Evolutionary conservation across 2,797 vertebrate genomes (phyloP).

Genomic region (Lepilemur ruficaudatus): DNA sequence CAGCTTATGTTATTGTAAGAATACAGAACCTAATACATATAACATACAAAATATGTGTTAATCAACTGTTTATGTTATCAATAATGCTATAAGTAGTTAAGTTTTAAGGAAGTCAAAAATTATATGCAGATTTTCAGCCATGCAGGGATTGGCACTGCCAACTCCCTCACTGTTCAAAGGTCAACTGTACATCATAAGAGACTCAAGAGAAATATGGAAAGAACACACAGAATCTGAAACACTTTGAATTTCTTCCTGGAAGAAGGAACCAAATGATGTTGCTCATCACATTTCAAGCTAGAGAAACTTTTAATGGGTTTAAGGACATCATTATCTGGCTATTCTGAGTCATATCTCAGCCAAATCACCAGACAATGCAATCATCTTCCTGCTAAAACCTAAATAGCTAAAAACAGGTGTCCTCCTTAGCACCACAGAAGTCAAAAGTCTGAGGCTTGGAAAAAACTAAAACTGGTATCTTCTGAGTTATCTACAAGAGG

Average conservation of each 20-base stretch:
- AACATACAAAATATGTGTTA: neutral
- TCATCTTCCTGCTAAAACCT: neutral
- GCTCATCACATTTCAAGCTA: neutral
- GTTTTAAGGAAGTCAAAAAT: neutral
- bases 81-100: neutral
- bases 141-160: neutral
- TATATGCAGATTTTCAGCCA: neutral
- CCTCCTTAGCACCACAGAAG: neutral
- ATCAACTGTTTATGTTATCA: neutral
- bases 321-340: neutral
- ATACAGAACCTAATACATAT: neutral
- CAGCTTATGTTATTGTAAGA: neutral
- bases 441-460: neutral
- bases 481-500: neutral
- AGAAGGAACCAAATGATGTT: neutral
- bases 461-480: neutral
- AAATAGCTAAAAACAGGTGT: neutral
- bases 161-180: neutral
- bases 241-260: constrained; percentile 38
- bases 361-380: constrained; percentile 18
- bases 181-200: neutral
- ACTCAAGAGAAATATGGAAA: constrained; percentile 39
- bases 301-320: neutral
- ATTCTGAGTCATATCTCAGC: neutral
- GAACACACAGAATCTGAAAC: neutral